phyloP scores from a whole-genome alignment of 2,797 vertebrate genomes.

The Heterohyrax brucei region DNA sequence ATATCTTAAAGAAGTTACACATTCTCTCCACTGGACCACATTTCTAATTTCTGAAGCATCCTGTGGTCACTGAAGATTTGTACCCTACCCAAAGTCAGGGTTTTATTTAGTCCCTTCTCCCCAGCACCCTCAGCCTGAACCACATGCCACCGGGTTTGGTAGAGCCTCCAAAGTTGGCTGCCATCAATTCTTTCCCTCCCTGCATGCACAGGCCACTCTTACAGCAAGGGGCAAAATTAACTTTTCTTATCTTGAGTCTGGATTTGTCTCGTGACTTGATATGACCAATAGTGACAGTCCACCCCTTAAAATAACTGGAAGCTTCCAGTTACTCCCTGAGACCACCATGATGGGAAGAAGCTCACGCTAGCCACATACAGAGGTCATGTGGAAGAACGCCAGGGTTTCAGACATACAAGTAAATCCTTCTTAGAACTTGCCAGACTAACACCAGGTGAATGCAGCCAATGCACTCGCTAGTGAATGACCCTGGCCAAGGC shows the following conservation, averaged over 20 bases:
- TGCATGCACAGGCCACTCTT: not conserved
- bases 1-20: not conserved
- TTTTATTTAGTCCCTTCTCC: not conserved
- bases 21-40: not conserved
- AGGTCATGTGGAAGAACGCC: not conserved
- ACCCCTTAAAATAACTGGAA: not conserved
- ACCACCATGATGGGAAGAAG: not conserved
- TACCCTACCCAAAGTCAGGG: not conserved
- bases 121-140: accelerated
- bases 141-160: not conserved
- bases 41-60: not conserved
- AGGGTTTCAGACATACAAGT: not conserved
- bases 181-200: not conserved
- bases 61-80: not conserved
- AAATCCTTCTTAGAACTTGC: not conserved
- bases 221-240: not conserved
- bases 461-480: not conserved
- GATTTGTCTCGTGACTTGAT: not conserved
- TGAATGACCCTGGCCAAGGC: not conserved
- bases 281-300: not conserved
- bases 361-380: not conserved
- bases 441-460: not conserved
- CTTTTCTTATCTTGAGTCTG: not conserved
- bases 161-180: not conserved
- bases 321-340: not conserved